Conservation (phyloP, 2,888 invertebrate genomes). For the Xanthorhoe spadicearia region DNA sequence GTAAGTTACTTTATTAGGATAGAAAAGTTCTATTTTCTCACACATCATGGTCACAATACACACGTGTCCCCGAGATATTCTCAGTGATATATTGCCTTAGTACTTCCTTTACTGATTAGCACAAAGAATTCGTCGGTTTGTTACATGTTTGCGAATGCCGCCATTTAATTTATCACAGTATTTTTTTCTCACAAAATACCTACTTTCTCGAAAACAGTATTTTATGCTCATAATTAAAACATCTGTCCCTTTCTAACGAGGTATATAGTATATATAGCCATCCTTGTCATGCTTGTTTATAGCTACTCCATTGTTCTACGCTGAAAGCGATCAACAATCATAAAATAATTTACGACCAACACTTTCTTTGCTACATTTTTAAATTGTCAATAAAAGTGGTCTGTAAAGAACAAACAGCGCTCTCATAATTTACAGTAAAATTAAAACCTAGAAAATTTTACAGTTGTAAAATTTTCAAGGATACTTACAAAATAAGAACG, state of each 20-base stretch:
- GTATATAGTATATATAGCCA: not conserved
- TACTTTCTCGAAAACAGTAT: not conserved
- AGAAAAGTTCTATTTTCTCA: not conserved
- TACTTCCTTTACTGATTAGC: slow-evolving; percentile 70
- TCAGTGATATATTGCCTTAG: slow-evolving; percentile 66
- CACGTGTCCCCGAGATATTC: slow-evolving; percentile 60
- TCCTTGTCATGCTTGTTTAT: not conserved
- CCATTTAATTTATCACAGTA: slow-evolving; percentile 5
- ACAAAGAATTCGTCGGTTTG: slow-evolving; percentile 57
- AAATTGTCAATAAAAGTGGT: slow-evolving; percentile 39
- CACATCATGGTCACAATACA: slow-evolving; percentile 47
- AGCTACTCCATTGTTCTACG: slow-evolving; percentile 8
- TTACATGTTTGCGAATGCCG: slow-evolving; percentile 23
- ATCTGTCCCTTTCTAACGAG: not conserved
- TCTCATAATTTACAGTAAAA: slow-evolving; percentile 36
- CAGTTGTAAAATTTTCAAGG: not conserved
- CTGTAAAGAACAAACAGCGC: slow-evolving; percentile 38
- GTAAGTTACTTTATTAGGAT: no score
- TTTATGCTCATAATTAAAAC: not conserved
- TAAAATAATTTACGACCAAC: slow-evolving; percentile 41
- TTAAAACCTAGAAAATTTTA: not conserved
- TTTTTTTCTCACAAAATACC: not conserved
- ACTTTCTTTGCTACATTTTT: slow-evolving; percentile 40
- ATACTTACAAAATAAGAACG: no score
- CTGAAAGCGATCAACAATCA: slow-evolving; percentile 33